These are phyloP conservation scores for Synergus umbraculus DNA, from an alignment of 2,888 invertebrate genomes.

Conservation along the genomic window DNA sequence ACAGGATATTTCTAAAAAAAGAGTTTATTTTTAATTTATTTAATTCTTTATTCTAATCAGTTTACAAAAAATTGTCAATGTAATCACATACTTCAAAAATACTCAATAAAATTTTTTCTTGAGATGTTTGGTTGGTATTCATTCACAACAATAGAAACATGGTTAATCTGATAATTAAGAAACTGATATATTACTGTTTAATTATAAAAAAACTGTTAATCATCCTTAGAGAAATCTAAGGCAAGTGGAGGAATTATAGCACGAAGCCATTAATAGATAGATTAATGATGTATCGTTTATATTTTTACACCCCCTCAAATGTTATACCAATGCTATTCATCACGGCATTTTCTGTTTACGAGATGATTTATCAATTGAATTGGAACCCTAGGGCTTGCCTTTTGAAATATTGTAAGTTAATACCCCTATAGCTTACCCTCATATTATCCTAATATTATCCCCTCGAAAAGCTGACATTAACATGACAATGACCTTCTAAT, in stretches of 20 bases:
- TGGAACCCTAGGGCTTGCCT: conserved; percentile 60
- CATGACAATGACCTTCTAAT: conserved; percentile 76
- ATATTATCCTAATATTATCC: conserved; percentile 65
- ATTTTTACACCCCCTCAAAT: conserved; percentile 60
- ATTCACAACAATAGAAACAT: too few species aligned
- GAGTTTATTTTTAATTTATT: too few species aligned
- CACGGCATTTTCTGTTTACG: conserved; percentile 59
- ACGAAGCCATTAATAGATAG: conserved; percentile 45
- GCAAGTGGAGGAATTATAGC: not conserved
- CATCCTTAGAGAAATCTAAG: not conserved
- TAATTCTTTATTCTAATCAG: too few species aligned
- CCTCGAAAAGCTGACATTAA: conserved; percentile 67
- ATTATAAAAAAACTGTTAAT: too few species aligned
- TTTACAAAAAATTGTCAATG: too few species aligned
- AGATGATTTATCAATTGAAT: conserved; percentile 75
- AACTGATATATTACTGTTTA: too few species aligned
- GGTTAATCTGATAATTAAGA: too few species aligned
- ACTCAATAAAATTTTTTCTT: too few species aligned
- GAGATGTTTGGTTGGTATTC: too few species aligned
- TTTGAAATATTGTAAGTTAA: conserved; percentile 77
- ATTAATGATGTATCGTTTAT: conserved; percentile 46
- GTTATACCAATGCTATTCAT: not conserved
- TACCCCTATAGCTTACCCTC: conserved; percentile 71
- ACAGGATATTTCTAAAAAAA: too few species aligned
- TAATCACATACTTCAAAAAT: too few species aligned